Evolutionary conservation across 2,113 vertebrate genomes (phyloP).

Genomic region (Tetrao urogallus): DNA sequence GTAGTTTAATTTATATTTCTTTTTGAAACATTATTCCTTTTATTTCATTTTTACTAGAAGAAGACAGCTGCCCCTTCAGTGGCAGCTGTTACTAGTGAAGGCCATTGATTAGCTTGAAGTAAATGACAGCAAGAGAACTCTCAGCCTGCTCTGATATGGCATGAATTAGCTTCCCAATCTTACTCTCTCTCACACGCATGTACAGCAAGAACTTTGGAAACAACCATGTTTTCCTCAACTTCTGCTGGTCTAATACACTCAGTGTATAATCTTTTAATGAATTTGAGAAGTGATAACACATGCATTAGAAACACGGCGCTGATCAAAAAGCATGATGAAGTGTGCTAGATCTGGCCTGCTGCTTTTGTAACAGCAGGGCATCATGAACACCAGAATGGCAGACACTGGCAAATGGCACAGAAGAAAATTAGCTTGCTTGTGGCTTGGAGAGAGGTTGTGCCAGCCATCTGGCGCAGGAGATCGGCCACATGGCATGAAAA

Average conservation of each 20-base stretch:
- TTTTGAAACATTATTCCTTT: neutral
- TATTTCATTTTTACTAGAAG: neutral
- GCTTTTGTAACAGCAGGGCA: slow-evolving; percentile 16
- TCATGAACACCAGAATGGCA: neutral
- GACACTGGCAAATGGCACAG: neutral
- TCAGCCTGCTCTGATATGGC: neutral
- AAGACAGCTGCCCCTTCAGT: slow-evolving; percentile 27
- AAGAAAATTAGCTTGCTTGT: slow-evolving; percentile 35
- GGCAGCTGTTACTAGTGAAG: slow-evolving; percentile 31
- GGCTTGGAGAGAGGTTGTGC: slow-evolving; percentile 9
- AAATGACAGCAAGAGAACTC: slow-evolving; percentile 29
- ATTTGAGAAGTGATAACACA: neutral
- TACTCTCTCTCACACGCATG: neutral
- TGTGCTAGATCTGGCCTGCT: neutral
- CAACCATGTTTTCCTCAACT: neutral
- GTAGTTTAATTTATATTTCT: neutral
- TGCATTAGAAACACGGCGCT: neutral
- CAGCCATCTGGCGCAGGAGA: slow-evolving; percentile 1
- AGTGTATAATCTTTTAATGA: neutral
- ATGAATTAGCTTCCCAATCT: neutral
- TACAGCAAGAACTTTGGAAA: neutral
- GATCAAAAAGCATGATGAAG: neutral
- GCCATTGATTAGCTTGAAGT: slow-evolving; percentile 54
- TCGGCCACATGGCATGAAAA: slow-evolving; percentile 4
- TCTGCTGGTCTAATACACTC: slow-evolving; percentile 1